Evolutionary conservation across 2,888 invertebrate genomes (phyloP), one percentile per base, ranked within the genome.

Genomic region (Petrolisthes cinctipes): DNA sequence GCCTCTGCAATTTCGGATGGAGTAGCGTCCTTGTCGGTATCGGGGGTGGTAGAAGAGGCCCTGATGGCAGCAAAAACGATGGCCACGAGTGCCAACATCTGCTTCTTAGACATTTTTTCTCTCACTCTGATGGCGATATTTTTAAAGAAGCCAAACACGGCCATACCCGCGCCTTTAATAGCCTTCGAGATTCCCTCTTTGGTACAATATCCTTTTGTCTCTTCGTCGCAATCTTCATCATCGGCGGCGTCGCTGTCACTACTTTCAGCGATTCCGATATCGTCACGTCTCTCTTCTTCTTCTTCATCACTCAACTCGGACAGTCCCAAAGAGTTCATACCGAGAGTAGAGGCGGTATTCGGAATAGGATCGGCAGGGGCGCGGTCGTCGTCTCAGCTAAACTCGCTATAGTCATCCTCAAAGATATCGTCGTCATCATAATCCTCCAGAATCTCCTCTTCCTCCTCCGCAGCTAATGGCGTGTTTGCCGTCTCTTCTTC

Each of bases 1-100:
- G 4, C 71, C 71, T 71, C 71, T 71, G 71, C 71, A 71, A 71
- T 71, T 20, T 71, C 71, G n/a, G 17, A 4, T 71, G 71, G 71
- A n/a, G 71, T 71, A 20, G 17, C 71, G 66, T 7, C 66, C 66
- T 7, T 7, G 66, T 66, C 14, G 71, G 71, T n/a, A 71, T 17
- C 17, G 20, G 71, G 20, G 20, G 71, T n/a, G 14, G 11, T 71
- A 71, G 71, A 5, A n/a, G 71, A 17, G n/a, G 71, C 71, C 71
- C 20, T 71, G 71, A 71, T 71, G 20, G 71, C 71, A n/a, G 71
- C 71, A 71, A 71, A n/a, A 20, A 20, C 20, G 71, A 71, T 5
- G 71, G 71, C 71, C 71, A 71, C 11, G 71, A 71, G 71, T n/a
- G 71, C 71, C 71, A 71, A 11, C 5, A 20, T 9, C 71, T 71